Conservation (phyloP, 92 coral and sea anemone genomes). For the Zoanthus sociatus region DNA sequence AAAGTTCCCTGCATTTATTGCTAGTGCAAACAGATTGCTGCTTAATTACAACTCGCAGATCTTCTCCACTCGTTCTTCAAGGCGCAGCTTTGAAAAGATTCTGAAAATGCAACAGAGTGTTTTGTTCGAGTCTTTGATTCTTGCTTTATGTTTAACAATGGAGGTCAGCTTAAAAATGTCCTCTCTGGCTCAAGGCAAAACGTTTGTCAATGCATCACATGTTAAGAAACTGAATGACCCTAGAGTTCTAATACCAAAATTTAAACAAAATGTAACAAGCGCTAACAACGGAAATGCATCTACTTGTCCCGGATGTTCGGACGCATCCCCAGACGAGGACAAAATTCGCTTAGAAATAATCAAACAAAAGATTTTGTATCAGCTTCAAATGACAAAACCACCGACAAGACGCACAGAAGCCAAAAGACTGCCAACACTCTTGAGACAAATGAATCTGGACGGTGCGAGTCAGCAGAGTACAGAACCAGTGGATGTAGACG, state of each 20-base stretch:
- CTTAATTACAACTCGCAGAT: conserved; percentile 28
- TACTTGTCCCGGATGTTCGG: conserved; percentile 53
- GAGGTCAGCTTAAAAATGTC: conserved; percentile 21
- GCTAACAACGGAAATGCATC: conserved; percentile 21
- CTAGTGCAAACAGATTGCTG: conserved; percentile 44
- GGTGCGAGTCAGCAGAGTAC: background rate
- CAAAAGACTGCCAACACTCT: conserved; percentile 13
- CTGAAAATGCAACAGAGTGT: conserved; percentile 4
- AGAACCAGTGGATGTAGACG: conserved; percentile 23
- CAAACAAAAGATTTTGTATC: conserved; percentile 12
- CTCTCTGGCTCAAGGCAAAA: conserved; percentile 2
- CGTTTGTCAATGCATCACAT: conserved; percentile 18
- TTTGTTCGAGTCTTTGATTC: conserved; percentile 1
- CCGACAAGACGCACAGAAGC: conserved; percentile 19
- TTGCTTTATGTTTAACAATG: conserved; percentile 3
- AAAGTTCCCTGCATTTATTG: conserved; percentile 43
- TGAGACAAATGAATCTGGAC: conserved; percentile 2
- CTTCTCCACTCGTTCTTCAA: background rate
- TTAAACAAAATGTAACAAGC: background rate
- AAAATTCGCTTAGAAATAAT: conserved; percentile 13
- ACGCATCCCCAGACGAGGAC: conserved; percentile 28
- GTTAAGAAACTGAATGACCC: background rate
- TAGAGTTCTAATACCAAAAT: background rate
- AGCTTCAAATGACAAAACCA: conserved; percentile 12
- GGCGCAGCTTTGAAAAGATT: conserved; percentile 34